A percentile compares a stretch with the other conserved stretches of the same genome.
phyloP scores from a whole-genome alignment of 2,888 invertebrate species.

The Mesopsocus fuscifrons region DNA sequence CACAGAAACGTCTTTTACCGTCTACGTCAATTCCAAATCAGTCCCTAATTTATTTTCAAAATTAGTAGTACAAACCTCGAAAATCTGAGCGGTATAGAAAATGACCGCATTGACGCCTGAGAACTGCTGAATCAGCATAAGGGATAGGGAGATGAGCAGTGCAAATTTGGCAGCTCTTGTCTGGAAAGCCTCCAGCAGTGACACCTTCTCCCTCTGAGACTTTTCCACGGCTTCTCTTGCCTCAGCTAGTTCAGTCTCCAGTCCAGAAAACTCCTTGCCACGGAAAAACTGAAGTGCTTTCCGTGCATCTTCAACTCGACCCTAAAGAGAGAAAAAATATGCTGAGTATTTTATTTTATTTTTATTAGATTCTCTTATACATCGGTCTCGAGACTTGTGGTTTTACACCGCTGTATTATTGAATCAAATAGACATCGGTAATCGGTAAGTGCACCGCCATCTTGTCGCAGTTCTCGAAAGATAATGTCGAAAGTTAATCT shows the following conservation, averaged over 20 bases:
- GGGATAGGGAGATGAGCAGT: slow-evolving; percentile 46
- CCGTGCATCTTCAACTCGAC: slow-evolving; percentile 35
- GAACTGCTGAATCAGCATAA: slow-evolving; percentile 83
- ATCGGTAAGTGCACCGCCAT: too few relatives aligned
- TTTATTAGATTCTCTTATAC: too few relatives aligned
- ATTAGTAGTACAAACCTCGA: slow-evolving; percentile 27
- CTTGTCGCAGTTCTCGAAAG: too few relatives aligned
- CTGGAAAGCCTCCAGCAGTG: slow-evolving; percentile 17
- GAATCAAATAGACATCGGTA: too few relatives aligned
- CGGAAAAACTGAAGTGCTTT: slow-evolving; percentile 50
- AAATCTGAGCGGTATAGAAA: slow-evolving; percentile 59
- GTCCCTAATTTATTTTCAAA: not conserved
- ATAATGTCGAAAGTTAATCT: too few relatives aligned
- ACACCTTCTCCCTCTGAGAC: not conserved
- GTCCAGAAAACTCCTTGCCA: slow-evolving; percentile 43
- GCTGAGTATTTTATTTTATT: too few relatives aligned
- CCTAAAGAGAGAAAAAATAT: slow-evolving; percentile 1
- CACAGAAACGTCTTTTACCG: not conserved
- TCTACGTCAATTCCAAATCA: too few relatives aligned
- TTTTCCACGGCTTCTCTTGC: slow-evolving; percentile 31
- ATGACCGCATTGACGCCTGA: slow-evolving; percentile 70
- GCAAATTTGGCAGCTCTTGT: slow-evolving; percentile 45
- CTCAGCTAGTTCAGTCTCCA: slow-evolving; percentile 39
- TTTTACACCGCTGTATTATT: too few relatives aligned
- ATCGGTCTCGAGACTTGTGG: too few relatives aligned